These are phyloP conservation scores for Aphaenogaster rudis DNA, from an alignment of 1,140 invertebrate species.

Conservation along the genomic window DNA sequence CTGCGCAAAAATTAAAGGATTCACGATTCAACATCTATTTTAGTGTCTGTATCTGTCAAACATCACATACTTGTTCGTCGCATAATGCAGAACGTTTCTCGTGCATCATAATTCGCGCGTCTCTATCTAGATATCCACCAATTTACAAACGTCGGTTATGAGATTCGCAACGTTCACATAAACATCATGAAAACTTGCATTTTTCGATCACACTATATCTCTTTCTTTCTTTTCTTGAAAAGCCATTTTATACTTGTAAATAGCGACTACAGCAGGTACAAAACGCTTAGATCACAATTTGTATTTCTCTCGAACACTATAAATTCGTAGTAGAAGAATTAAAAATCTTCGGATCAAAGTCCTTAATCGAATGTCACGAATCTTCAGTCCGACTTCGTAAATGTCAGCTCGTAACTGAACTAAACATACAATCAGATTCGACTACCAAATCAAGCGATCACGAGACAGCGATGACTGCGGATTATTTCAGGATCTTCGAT, in stretches of 20 bases:
- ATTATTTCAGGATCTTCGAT: constrained; percentile 38
- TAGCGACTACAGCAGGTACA: constrained; percentile 2
- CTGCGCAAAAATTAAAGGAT: not conserved
- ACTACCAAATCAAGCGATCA: constrained; percentile 62
- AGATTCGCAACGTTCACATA: not conserved
- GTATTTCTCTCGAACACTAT: not conserved
- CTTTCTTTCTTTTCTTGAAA: not conserved
- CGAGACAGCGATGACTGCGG: not conserved
- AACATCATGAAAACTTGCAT: not conserved
- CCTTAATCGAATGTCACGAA: constrained; percentile 4
- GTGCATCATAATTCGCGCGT: not conserved
- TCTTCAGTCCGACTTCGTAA: not conserved
- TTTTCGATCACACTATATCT: not conserved
- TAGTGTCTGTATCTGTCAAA: not conserved
- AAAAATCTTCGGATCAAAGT: constrained; percentile 18
- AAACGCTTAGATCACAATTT: constrained; percentile 7
- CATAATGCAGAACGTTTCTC: not conserved
- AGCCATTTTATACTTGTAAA: not conserved
- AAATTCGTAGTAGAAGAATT: not conserved
- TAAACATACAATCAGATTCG: not conserved
- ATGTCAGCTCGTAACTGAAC: not conserved
- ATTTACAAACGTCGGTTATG: constrained; percentile 6
- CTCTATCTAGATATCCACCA: not conserved
- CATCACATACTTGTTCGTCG: not conserved
- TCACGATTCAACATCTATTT: constrained; percentile 9